Base-by-base conservation (phyloP, 2,888 invertebrate species). In the Epistrophella euchroma region DNA sequence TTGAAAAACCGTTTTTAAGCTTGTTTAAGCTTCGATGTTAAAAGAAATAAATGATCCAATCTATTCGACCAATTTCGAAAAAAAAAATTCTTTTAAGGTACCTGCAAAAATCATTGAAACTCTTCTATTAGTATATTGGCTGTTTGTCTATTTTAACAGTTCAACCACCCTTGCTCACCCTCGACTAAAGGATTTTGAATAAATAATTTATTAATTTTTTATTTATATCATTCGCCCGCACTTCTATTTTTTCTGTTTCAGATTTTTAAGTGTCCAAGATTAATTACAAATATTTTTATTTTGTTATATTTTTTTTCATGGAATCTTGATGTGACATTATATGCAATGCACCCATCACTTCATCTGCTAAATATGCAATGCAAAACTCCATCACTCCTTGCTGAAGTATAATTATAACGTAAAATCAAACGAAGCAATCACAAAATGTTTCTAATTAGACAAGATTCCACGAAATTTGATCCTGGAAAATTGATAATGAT, bases 401-500 rank as follows among this genome's bases (percentile, higher is more conserved):
- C 2, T 19, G 4, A 4, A 19, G 4, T 47, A 11, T 55, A 55
- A 55, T 55, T 55, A 52, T 28, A 55, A 7, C 1, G 15, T 55
- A 9, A 55, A 55, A 28, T 55, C 52, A 32, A 35, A 11, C 32
- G 17, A 17, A 6, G 0, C 15, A 40, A 25, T 25, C 15, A 22
- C 9, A 22, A 25, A 37, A 40, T 40, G 40, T 37, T 15, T 22
- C 25, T 56, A 56, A 56, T 56, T 56, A 35, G 56, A 56, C 5
- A 17, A 10, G 17, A 17, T 17, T 32, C 15, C 17, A 17, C 1
- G 17, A 32, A 32, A 56, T 32, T 0, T 35, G 56, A 11, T 17
- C 6, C 56, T 17, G 17, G 55, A 17, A 35, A 56, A 17, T 32
- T 62, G 43, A 28, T 43, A 43, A 28, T 62, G 43, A 28, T 43